phyloP scores from a whole-genome alignment of 2,797 vertebrate genomes.

The Nasua narica region DNA sequence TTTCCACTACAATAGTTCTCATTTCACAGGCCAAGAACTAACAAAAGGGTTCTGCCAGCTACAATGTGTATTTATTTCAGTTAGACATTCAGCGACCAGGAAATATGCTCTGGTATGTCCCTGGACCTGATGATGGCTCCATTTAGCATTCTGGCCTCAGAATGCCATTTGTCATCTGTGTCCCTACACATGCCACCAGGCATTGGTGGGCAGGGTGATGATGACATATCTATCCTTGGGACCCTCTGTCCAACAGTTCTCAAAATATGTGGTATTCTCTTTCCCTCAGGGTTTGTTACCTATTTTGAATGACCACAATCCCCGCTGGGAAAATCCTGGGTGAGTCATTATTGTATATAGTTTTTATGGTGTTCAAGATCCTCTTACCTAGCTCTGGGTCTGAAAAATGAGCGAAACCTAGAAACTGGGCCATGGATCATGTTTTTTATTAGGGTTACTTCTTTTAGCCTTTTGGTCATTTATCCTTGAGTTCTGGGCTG shows the following conservation, averaged over 20 bases:
- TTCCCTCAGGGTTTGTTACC: not conserved
- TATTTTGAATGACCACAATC: not conserved
- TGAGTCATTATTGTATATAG: not conserved
- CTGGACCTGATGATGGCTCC: fast-evolving
- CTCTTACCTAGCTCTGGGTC: not conserved
- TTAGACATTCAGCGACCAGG: not conserved
- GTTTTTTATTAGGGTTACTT: not conserved
- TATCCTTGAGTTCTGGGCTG: not conserved
- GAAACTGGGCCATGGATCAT: not conserved
- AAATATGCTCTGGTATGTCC: fast-evolving
- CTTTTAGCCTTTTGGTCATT: not conserved
- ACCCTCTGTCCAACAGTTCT: not conserved
- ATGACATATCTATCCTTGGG: not conserved
- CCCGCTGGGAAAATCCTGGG: not conserved
- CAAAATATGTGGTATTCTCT: not conserved
- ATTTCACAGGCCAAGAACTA: not conserved
- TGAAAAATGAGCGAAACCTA: not conserved
- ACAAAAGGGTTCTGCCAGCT: not conserved
- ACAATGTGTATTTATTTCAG: not conserved
- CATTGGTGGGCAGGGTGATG: too few species aligned
- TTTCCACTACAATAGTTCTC: not conserved
- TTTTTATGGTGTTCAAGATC: not conserved
- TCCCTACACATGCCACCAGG: not conserved
- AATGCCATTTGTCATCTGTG: not conserved
- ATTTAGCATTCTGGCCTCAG: not conserved